phyloP scores from a whole-genome alignment of 1,140 invertebrate genomes.

The Hetaerina americana region DNA sequence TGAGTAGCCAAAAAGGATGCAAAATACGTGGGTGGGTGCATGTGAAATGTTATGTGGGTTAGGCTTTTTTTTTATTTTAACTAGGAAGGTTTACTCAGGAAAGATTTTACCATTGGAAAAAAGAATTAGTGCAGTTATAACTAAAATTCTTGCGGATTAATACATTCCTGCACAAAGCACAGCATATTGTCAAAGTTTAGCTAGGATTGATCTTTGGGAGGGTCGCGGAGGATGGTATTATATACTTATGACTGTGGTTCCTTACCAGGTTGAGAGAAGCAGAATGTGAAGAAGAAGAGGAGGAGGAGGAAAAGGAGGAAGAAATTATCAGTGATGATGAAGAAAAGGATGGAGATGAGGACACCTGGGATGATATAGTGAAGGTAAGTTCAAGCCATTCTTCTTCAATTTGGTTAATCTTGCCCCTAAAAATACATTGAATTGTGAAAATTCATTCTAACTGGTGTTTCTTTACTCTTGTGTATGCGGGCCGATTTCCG shows the following conservation, averaged over 20 bases:
- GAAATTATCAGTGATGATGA: constrained; percentile 22
- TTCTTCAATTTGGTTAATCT: too few species aligned
- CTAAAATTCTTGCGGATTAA: too few species aligned
- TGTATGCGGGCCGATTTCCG: too few species aligned
- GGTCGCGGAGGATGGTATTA: too few species aligned
- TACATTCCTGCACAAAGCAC: neutral
- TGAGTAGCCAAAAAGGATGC: neutral
- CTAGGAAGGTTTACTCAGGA: neutral
- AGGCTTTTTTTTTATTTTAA: neutral
- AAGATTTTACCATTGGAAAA: neutral
- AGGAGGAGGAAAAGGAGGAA: constrained; percentile 9
- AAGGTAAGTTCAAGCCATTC: too few species aligned
- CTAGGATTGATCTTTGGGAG: too few species aligned
- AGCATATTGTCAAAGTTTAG: too few species aligned
- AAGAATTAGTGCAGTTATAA: too few species aligned
- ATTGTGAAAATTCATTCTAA: too few species aligned
- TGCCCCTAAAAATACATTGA: too few species aligned
- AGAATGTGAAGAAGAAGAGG: constrained; percentile 7
- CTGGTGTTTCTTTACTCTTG: too few species aligned
- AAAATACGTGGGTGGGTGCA: neutral
- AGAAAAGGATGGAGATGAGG: constrained; percentile 30
- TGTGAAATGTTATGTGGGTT: neutral
- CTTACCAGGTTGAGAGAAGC: constrained; percentile 2
- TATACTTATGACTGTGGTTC: too few species aligned
- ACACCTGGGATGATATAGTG: constrained; percentile 30